A percentile compares a stretch with the other conserved stretches of the same genome.
Conservation (phyloP, 2,797 vertebrate species). For the Pagetopsis macropterus region DNA sequence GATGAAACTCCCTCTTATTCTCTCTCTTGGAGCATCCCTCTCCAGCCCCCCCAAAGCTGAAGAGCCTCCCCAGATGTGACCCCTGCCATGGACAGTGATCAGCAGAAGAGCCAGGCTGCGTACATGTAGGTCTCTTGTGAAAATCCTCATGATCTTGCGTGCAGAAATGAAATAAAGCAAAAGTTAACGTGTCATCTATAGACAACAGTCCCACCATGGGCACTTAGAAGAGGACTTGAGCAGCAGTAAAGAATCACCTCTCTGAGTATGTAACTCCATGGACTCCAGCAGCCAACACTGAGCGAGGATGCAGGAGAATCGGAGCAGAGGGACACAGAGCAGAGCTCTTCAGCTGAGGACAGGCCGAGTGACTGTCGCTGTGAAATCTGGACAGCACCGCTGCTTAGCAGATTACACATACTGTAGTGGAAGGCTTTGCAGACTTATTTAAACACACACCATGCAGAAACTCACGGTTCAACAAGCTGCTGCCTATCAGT, state of each 20-base stretch:
- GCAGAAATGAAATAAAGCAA: slow-evolving; percentile 20
- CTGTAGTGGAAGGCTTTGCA: slow-evolving; percentile 35
- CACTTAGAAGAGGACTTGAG: neutral
- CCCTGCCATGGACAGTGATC: slow-evolving; percentile 2
- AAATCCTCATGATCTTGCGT: slow-evolving; percentile 12
- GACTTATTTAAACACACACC: slow-evolving; percentile 43
- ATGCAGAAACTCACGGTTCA: slow-evolving; percentile 31
- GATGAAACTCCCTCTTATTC: slow-evolving; percentile 20
- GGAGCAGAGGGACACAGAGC: slow-evolving; percentile 40
- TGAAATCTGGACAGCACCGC: slow-evolving; percentile 40
- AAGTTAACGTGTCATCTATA: slow-evolving; percentile 5
- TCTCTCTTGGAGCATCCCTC: slow-evolving; percentile 29
- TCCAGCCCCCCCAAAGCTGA: slow-evolving; percentile 23
- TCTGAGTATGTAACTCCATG: slow-evolving; percentile 23
- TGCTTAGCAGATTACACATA: slow-evolving; percentile 43
- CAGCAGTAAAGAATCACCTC: slow-evolving; percentile 23
- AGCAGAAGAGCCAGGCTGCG: neutral
- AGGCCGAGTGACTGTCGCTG: slow-evolving; percentile 19
- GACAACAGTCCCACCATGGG: neutral
- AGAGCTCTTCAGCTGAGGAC: slow-evolving; percentile 33
- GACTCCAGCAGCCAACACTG: slow-evolving; percentile 15
- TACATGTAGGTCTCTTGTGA: neutral
- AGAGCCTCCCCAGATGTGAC: slow-evolving; percentile 25
- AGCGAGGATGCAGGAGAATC: slow-evolving; percentile 41
- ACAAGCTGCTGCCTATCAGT: slow-evolving; percentile 52